These are phyloP conservation scores for Drosophila macrothrix DNA, from an alignment of 2,888 invertebrate species.

Conservation along the genomic window DNA sequence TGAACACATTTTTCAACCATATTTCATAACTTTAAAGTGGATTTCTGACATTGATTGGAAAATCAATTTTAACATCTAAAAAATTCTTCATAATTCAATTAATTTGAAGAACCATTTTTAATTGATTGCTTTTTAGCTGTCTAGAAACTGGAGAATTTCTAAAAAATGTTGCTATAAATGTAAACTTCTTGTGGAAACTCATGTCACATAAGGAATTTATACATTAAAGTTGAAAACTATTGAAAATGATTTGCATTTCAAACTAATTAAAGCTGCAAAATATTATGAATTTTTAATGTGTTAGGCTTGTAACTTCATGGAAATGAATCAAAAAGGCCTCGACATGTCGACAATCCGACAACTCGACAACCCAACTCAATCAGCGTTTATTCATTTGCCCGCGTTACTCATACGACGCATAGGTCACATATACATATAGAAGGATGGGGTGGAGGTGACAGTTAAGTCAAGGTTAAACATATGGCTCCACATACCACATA, in stretches of 20 bases:
- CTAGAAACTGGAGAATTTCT: not conserved
- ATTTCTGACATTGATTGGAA: not conserved
- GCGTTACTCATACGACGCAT: slow-evolving; percentile 54
- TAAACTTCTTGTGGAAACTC: not conserved
- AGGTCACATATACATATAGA: not conserved
- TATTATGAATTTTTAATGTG: slow-evolving; percentile 15
- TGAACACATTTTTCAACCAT: not conserved
- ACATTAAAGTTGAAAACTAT: not conserved
- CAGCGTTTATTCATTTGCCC: slow-evolving; percentile 53
- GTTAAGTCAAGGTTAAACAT: slow-evolving; percentile 48
- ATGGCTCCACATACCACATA: slow-evolving; percentile 3
- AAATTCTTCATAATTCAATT: not conserved
- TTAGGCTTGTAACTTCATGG: slow-evolving; percentile 6
- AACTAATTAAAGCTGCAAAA: slow-evolving; percentile 29
- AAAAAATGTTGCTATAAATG: accelerated
- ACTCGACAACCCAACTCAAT: slow-evolving; percentile 51
- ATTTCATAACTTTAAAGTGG: not conserved
- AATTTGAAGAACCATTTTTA: not conserved
- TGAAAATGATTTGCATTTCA: not conserved
- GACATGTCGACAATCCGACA: slow-evolving; percentile 13
- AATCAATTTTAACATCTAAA: not conserved
- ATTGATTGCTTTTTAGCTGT: not conserved
- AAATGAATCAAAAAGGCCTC: slow-evolving; percentile 39
- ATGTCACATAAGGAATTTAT: not conserved
- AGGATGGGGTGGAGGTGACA: slow-evolving; percentile 5